These are phyloP conservation scores for Sebastes kiyomatsui DNA, from an alignment of 2,797 vertebrate genomes.

Conservation along the genomic window DNA sequence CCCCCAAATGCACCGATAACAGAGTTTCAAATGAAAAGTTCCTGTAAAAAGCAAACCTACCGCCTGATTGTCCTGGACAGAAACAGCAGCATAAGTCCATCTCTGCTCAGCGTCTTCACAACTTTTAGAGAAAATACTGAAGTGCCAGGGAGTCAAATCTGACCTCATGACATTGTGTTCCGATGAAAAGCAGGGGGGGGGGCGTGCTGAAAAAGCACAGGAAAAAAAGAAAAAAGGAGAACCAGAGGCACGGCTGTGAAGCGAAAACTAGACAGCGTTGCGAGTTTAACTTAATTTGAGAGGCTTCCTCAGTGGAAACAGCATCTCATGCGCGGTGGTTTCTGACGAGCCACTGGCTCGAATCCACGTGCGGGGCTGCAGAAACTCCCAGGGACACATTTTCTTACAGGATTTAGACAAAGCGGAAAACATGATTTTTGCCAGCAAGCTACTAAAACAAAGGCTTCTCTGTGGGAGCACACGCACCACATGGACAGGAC, in stretches of 20 bases:
- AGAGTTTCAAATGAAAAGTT: not conserved
- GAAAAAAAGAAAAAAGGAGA: constrained; percentile 18
- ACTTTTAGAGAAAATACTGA: constrained; percentile 73
- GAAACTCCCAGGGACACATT: constrained; percentile 59
- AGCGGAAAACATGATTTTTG: constrained; percentile 61
- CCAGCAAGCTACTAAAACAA: constrained; percentile 68
- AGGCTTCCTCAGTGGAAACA: constrained; percentile 79
- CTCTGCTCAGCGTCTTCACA: constrained; percentile 56
- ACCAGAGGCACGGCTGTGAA: constrained; percentile 63
- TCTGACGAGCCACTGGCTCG: constrained; percentile 56
- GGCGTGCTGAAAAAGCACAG: constrained; percentile 62
- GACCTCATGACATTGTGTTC: constrained; percentile 78
- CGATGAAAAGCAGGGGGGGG: constrained; percentile 71
- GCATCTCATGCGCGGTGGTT: constrained; percentile 57
- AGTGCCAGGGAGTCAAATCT: constrained; percentile 72
- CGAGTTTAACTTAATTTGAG: constrained; percentile 61
- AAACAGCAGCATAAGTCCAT: constrained; percentile 83
- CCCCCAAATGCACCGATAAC: not conserved
- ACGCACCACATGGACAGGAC: constrained; percentile 45
- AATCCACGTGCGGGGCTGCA: constrained; percentile 54
- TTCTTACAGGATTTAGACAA: constrained; percentile 62
- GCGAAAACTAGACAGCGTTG: constrained; percentile 45
- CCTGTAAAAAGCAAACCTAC: constrained; percentile 49
- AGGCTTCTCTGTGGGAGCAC: constrained; percentile 64
- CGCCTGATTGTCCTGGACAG: constrained; percentile 47